phyloP scores from a whole-genome alignment of 2,888 invertebrate genomes.

The Ariolimax columbianus region DNA sequence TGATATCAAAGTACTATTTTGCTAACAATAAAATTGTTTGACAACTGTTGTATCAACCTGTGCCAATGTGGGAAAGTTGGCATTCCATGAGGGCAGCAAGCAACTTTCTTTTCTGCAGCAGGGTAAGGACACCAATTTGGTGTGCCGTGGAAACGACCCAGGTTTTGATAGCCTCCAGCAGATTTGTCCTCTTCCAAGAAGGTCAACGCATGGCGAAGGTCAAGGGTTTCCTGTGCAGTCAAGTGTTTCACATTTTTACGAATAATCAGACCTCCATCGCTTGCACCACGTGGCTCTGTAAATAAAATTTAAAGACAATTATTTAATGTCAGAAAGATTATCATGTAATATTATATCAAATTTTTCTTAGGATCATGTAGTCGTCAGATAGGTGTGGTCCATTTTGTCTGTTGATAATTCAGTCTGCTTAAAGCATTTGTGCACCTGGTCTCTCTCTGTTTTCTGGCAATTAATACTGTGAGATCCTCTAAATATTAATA shows the following conservation, averaged over 20 bases:
- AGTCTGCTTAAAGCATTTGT: no score
- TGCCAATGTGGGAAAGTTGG: constrained; percentile 61
- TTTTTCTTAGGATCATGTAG: no score
- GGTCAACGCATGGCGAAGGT: constrained; percentile 54
- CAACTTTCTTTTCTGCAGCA: constrained; percentile 55
- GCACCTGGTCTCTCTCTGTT: no score
- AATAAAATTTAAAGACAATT: background rate
- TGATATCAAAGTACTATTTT: no score
- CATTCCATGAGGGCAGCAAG: constrained; percentile 60
- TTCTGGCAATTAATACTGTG: no score
- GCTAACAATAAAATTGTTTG: no score
- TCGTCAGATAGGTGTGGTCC: no score
- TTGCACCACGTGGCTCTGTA: background rate
- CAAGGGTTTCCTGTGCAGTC: constrained; percentile 50
- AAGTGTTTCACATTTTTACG: constrained; percentile 53
- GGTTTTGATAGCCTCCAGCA: constrained; percentile 51
- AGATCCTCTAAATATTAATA: no score
- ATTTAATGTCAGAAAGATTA: background rate
- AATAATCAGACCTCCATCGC: background rate
- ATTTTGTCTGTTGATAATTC: no score
- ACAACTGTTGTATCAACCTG: no score
- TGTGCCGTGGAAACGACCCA: constrained; percentile 60
- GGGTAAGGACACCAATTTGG: constrained; percentile 58
- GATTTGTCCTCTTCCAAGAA: constrained; percentile 51
- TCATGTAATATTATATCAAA: no score